Conservation (phyloP, 2,797 vertebrate species). For the Selene dorsalis region DNA sequence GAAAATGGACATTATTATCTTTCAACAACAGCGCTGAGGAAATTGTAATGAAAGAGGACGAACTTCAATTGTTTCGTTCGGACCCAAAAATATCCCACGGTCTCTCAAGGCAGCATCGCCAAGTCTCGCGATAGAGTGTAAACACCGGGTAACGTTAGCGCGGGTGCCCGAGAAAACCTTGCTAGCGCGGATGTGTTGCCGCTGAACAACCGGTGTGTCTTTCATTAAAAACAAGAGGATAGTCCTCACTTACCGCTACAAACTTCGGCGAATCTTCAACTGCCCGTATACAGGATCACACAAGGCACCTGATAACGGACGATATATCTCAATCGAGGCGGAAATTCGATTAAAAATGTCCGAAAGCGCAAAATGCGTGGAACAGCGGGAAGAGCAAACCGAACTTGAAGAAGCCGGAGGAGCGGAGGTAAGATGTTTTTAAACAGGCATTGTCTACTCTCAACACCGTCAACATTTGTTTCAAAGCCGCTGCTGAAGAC, state of each 20-base stretch:
- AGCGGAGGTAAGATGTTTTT: constrained; percentile 78
- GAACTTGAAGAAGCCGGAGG: constrained; percentile 79
- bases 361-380: constrained; percentile 77
- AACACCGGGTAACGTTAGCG: constrained; percentile 36
- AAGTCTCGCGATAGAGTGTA: constrained; percentile 70
- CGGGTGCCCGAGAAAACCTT: constrained; percentile 64
- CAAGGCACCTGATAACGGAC: neutral
- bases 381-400: constrained; percentile 81
- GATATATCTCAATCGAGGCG: neutral
- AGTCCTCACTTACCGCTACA: neutral
- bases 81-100: neutral
- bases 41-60: neutral
- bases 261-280: constrained; percentile 38
- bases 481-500: neutral
- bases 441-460: constrained; percentile 32
- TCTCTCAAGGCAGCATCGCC: neutral
- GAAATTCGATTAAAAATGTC: constrained; percentile 78
- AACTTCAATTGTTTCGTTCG: no score
- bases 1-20: neutral
- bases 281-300: neutral
- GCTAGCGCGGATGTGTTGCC: constrained; percentile 69
- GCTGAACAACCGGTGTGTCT: constrained; percentile 65
- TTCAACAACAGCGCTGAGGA: neutral
- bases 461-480: accelerated
- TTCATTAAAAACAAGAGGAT: constrained; percentile 70